Evolutionary conservation across 2,888 invertebrate genomes (phyloP), one percentile per base, ranked within the genome.

Genomic region (Atrina japonica): DNA sequence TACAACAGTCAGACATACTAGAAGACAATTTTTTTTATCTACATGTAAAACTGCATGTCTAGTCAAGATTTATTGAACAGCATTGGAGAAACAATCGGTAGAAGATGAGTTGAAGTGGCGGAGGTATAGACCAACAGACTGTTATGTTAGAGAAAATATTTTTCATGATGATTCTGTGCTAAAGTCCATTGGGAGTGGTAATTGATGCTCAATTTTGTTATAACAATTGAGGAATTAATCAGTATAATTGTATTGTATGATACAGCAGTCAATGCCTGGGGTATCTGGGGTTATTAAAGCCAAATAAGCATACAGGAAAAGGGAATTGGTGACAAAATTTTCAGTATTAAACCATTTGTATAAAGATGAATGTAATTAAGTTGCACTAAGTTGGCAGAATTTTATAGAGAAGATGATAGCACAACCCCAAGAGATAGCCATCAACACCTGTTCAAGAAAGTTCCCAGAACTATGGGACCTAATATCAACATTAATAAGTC

Each of bases 201-300:
- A 52, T 55, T 43, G 65, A 56, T 56, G 65, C 56, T 65, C 25
- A 45, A 43, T 56, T 65, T 65, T 47, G 35, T 29, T 50, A 56
- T 65, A 65, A 65, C 55, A 56, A 65, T 65, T 55, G 65, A 41
- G 40, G 56, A 65, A 65, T 65, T 65, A 65, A 65, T 55, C 55
- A 55, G 40, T 25, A 27, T 56, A 55, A 65, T 65, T 55, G 55
- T 65, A 65, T 65, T 59, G 41, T 30, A 63, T 63, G 49, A 50
- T 63, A 25, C 25, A 29, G 30, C 18, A 40, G 35, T 40, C 18
- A 29, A 29, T 50, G 35, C 25, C 16, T 27, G 18, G 21, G 40
- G 40, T 52, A 50, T 63, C 52, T 50, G 14, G 30, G 35, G 50
- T 45, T 63, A 50, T 63, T 63, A 63, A 30, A 52, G 30, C 50